Conservation (phyloP, 1,140 invertebrate genomes). For the Zeugodacus cucurbitae region DNA sequence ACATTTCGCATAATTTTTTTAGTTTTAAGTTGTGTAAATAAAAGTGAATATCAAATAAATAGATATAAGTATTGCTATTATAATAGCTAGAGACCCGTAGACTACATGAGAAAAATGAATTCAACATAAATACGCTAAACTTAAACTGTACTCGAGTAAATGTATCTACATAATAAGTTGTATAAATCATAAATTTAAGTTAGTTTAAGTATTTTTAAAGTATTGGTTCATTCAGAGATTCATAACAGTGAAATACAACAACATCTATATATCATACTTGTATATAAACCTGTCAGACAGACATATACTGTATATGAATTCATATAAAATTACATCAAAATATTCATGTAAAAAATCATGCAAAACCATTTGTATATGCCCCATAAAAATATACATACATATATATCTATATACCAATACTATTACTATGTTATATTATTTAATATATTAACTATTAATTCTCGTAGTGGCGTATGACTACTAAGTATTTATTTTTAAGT, state of each 20-base stretch:
- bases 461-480: background rate
- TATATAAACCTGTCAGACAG: no score
- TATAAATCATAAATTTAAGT: constrained; percentile 20
- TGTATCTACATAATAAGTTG: constrained; percentile 1
- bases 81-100: background rate
- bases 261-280: no score
- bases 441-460: background rate
- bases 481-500: background rate
- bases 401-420: background rate
- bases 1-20: background rate
- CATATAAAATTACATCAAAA: background rate
- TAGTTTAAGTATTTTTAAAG: constrained; percentile 2
- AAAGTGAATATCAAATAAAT: background rate
- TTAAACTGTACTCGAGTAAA: background rate
- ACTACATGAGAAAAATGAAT: no score
- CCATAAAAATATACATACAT: background rate
- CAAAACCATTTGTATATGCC: background rate
- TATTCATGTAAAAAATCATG: background rate
- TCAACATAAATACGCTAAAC: background rate
- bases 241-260: background rate
- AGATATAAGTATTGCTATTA: background rate
- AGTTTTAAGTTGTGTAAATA: background rate
- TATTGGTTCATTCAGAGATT: background rate
- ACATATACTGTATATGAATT: background rate
- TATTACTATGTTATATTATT: background rate